A percentile compares a stretch with the other conserved stretches of the same genome.
Conservation (phyloP, 30 jellyfish, hydroid and myxozoan species). For the Pelagia noctiluca region DNA sequence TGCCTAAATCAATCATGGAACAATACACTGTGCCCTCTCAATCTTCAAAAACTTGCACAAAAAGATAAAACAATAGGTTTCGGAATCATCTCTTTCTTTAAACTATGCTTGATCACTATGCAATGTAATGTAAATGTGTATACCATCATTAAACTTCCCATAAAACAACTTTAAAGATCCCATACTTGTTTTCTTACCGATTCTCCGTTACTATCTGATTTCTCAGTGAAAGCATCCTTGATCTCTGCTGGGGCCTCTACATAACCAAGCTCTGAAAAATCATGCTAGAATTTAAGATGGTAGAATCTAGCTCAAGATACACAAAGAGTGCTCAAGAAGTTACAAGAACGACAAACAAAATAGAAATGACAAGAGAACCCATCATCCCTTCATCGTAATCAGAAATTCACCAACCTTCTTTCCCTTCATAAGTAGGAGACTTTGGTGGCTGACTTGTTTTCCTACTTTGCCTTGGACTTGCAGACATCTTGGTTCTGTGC, state of each 20-base stretch:
- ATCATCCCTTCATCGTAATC: not conserved
- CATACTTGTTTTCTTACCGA: not conserved
- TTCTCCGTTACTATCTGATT: not conserved
- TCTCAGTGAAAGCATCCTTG: not conserved
- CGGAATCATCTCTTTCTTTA: too few species aligned
- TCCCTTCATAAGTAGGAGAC: constrained; percentile 41
- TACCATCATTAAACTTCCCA: too few species aligned
- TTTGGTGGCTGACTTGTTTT: constrained; percentile 4
- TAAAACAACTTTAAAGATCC: too few species aligned
- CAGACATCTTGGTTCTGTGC: not conserved
- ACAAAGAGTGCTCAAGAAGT: not conserved
- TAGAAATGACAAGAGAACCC: not conserved
- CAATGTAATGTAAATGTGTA: too few species aligned
- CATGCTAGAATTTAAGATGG: not conserved
- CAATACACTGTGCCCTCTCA: too few species aligned
- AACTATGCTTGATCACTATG: too few species aligned
- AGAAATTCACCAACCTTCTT: constrained; percentile 62
- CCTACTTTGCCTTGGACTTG: not conserved
- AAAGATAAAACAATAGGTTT: too few species aligned
- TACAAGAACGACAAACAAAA: not conserved
- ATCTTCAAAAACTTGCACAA: too few species aligned
- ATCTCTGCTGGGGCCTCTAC: constrained; percentile 87
- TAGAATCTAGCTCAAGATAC: not conserved
- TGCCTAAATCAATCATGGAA: too few species aligned
- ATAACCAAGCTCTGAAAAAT: constrained; percentile 67